phyloP scores from a whole-genome alignment of 2,888 invertebrate species.

The Apamea epomidion region DNA sequence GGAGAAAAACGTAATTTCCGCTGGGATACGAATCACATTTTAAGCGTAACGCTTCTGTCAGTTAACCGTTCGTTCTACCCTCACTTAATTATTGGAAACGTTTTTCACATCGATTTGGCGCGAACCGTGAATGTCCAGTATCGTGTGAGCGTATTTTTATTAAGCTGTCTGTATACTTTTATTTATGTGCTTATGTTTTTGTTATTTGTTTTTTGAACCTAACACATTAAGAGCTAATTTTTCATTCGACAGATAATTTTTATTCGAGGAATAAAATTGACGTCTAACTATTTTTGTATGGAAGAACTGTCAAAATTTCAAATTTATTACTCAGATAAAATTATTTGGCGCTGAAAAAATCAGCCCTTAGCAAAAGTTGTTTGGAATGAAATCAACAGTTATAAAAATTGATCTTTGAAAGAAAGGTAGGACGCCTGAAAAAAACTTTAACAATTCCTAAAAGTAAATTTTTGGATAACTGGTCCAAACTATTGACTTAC shows the following conservation, averaged over 20 bases:
- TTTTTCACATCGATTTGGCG: slow-evolving; percentile 55
- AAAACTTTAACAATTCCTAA: background rate
- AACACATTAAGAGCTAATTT: no score
- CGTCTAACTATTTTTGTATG: no score
- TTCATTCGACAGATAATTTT: no score
- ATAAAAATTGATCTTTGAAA: background rate
- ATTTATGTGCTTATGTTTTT: background rate
- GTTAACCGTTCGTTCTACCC: slow-evolving; percentile 55
- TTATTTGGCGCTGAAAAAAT: no score
- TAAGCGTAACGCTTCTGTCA: slow-evolving; percentile 64
- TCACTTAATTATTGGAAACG: slow-evolving; percentile 66
- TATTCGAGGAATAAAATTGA: no score
- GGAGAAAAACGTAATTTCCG: slow-evolving; percentile 71
- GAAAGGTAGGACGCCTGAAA: background rate
- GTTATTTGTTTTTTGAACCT: background rate
- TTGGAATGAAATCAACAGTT: background rate
- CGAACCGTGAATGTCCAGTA: slow-evolving; percentile 18
- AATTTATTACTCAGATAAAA: no score
- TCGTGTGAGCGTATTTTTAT: slow-evolving; percentile 25
- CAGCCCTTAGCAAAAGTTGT: background rate
- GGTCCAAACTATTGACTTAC: slow-evolving; percentile 2
- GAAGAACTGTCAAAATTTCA: no score
- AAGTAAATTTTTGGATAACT: background rate
- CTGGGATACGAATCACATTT: slow-evolving; percentile 65
- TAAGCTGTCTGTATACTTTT: slow-evolving; percentile 2